Evolutionary conservation across 2,113 vertebrate species (phyloP).

Genomic region (Oncorhynchus gorbuscha): DNA sequence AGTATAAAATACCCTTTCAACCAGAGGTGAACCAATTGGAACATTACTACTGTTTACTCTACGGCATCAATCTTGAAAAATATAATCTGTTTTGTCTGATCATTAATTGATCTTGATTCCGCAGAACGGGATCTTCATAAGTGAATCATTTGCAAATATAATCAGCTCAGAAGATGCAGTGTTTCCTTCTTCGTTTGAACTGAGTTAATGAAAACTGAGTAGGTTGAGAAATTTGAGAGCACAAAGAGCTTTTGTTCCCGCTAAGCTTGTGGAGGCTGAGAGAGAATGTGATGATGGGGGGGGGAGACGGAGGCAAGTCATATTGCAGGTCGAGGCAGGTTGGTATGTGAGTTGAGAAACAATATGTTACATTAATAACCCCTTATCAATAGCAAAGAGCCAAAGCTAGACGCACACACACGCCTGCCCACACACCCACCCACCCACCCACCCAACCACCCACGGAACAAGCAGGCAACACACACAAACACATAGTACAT

Average conservation of each 20-base stretch:
- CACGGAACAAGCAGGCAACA: constrained; percentile 3
- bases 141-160: constrained; percentile 59
- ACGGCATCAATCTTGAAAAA: too few relatives aligned
- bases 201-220: constrained; percentile 42
- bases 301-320: background rate
- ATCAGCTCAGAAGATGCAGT: constrained; percentile 44
- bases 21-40: too few relatives aligned
- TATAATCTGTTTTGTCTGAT: constrained; percentile 14
- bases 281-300: constrained; percentile 41
- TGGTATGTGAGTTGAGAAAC: too few relatives aligned
- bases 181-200: constrained; percentile 44
- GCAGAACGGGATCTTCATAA: constrained; percentile 58
- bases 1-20: too few relatives aligned
- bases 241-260: constrained; percentile 58
- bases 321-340: background rate
- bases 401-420: background rate
- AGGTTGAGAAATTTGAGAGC: constrained; percentile 37
- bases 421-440: background rate
- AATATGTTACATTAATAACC: too few relatives aligned
- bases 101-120: constrained; percentile 53
- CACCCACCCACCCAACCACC: constrained; percentile 1
- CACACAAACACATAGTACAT: constrained; percentile 1
- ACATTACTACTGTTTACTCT: too few relatives aligned
- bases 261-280: constrained; percentile 39
- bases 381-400: too few relatives aligned